A percentile compares a stretch with the other conserved stretches of the same genome.
phyloP scores from a whole-genome alignment of 2,888 invertebrate species.

The Chymomyza caudatula region DNA sequence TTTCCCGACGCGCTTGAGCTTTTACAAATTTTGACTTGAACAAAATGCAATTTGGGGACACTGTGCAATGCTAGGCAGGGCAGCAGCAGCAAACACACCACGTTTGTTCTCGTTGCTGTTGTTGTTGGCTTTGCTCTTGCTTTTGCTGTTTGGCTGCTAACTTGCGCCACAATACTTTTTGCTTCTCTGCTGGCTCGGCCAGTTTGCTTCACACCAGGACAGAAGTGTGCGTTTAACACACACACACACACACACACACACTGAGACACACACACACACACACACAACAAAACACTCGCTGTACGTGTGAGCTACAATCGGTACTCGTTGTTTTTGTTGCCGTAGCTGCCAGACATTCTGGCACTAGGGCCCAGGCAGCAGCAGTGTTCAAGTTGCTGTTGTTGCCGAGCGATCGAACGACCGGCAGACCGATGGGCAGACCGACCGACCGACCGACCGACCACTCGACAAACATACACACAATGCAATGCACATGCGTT shows the following conservation, averaged over 20 bases:
- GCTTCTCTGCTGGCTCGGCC: slow-evolving; percentile 51
- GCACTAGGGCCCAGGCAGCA: slow-evolving; percentile 62
- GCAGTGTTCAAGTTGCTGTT: slow-evolving; percentile 41
- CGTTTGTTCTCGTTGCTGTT: slow-evolving; percentile 25
- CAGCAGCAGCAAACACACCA: slow-evolving; percentile 34
- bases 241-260: slow-evolving; percentile 2
- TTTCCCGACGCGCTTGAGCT: too few relatives aligned
- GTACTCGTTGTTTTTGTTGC: slow-evolving; percentile 16
- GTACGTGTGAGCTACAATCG: slow-evolving; percentile 26
- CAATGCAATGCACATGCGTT: background rate
- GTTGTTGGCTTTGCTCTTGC: slow-evolving; percentile 17
- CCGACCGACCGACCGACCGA: background rate
- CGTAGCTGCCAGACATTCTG: slow-evolving; percentile 76
- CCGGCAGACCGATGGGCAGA: slow-evolving; percentile 49
- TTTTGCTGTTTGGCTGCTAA: slow-evolving; percentile 38
- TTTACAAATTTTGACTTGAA: too few relatives aligned
- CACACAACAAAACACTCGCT: slow-evolving; percentile 18
- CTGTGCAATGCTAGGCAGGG: too few relatives aligned
- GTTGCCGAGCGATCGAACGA: slow-evolving; percentile 32
- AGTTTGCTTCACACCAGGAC: slow-evolving; percentile 33
- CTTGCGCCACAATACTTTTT: slow-evolving; percentile 60
- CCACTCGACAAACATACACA: background rate
- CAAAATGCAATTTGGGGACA: too few relatives aligned
- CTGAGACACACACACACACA: too few relatives aligned
- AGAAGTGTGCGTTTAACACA: background rate